These are phyloP conservation scores for Dasyprocta punctata DNA, from an alignment of 2,113 vertebrate species.

Conservation along the genomic window DNA sequence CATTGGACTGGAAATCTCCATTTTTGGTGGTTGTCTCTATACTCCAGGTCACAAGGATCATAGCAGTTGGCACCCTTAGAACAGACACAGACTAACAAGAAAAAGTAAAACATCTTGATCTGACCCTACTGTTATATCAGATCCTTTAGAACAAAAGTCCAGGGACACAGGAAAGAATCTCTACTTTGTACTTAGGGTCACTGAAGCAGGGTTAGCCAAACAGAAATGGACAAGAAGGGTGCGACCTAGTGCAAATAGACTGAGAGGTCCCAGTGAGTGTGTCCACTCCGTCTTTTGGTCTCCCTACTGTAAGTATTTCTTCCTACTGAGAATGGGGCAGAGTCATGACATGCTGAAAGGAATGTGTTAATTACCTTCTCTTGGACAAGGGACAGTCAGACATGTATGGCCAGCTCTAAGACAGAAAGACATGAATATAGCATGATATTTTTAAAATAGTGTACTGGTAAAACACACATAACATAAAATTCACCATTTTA, in stretches of 20 bases:
- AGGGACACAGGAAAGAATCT: background rate
- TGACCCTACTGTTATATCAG: background rate
- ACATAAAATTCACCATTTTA: background rate
- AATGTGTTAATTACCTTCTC: background rate
- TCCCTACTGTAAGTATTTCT: background rate
- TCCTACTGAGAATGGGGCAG: background rate
- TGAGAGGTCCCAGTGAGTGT: background rate
- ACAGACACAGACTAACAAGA: background rate
- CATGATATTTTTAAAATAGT: background rate
- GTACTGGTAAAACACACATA: background rate
- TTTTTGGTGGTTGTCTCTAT: background rate
- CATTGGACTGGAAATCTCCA: background rate
- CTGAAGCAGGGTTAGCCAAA: background rate
- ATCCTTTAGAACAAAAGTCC: background rate
- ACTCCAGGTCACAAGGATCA: background rate
- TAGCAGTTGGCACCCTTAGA: background rate
- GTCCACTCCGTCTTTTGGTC: background rate
- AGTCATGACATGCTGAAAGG: background rate
- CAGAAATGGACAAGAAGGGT: background rate
- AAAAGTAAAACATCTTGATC: background rate
- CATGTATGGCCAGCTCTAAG: background rate
- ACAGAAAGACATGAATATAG: background rate
- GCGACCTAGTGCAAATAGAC: background rate
- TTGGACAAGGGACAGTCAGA: background rate
- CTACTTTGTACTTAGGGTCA: background rate